These are phyloP conservation scores for Hypomecis atomaria DNA, from an alignment of 2,888 invertebrate species.

Conservation along the genomic window DNA sequence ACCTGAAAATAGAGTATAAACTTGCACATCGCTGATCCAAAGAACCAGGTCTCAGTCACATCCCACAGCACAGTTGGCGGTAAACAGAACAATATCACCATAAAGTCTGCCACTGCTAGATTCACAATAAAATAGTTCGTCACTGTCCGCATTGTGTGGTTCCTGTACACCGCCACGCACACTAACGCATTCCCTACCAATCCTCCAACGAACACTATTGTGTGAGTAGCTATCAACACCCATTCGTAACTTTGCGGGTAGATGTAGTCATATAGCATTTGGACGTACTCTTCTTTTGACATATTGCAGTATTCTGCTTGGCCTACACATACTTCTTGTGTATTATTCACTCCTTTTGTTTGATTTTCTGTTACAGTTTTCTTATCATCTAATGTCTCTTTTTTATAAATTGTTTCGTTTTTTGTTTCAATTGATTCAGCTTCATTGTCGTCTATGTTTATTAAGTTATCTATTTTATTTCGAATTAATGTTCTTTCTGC, in stretches of 20 bases:
- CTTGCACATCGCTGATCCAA: slow-evolving; percentile 93
- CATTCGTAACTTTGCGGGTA: slow-evolving; percentile 90
- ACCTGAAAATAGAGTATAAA: slow-evolving; percentile 95
- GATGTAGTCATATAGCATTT: slow-evolving; percentile 86
- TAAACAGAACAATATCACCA: slow-evolving; percentile 94
- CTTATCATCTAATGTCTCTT: slow-evolving; percentile 28
- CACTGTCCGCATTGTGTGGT: slow-evolving; percentile 94
- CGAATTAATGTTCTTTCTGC: not conserved
- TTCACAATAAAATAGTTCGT: slow-evolving; percentile 97
- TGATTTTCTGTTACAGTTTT: slow-evolving; percentile 1
- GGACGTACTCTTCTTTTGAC: slow-evolving; percentile 84
- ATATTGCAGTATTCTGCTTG: slow-evolving; percentile 75
- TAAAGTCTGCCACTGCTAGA: slow-evolving; percentile 93
- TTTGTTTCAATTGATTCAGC: not conserved
- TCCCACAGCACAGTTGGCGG: slow-evolving; percentile 96
- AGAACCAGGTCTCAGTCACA: slow-evolving; percentile 96
- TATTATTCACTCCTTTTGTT: slow-evolving; percentile 29
- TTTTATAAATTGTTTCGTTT: slow-evolving; percentile 5
- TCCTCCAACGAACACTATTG: slow-evolving; percentile 91
- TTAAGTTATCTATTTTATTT: slow-evolving; percentile 1
- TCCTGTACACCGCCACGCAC: slow-evolving; percentile 94
- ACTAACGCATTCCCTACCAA: slow-evolving; percentile 94
- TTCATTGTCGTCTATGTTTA: not conserved
- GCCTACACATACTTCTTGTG: slow-evolving; percentile 69
- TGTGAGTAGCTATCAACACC: slow-evolving; percentile 90